A percentile compares a stretch with the other conserved stretches of the same genome.
phyloP scores from a whole-genome alignment of 2,888 invertebrate species.

The Fabriciana adippe region DNA sequence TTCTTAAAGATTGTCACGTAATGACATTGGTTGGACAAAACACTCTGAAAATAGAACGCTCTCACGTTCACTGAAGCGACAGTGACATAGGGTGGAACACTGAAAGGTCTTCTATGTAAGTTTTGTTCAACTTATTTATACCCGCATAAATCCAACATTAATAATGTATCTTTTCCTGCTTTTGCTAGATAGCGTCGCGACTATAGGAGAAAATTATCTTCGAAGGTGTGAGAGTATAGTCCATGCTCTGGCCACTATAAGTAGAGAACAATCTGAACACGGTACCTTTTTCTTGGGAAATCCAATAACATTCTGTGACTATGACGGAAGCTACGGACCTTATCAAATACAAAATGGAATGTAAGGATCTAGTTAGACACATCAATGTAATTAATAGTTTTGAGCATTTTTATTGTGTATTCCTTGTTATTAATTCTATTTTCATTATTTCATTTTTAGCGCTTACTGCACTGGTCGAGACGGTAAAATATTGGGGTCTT shows the following conservation, averaged over 20 bases:
- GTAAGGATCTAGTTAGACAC: constrained; percentile 65
- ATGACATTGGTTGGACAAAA: constrained; percentile 33
- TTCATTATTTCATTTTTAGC: constrained; percentile 56
- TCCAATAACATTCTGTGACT: constrained; percentile 82
- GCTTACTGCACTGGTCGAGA: constrained; percentile 84
- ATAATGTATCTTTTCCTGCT: constrained; percentile 1
- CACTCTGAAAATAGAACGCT: constrained; percentile 39
- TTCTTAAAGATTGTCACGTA: constrained; percentile 31
- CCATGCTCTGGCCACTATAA: constrained; percentile 76
- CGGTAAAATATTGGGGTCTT: constrained; percentile 79
- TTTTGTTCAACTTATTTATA: constrained; percentile 27
- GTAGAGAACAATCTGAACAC: constrained; percentile 80
- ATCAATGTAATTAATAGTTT: neutral
- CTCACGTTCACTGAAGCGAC: constrained; percentile 39
- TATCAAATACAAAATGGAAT: constrained; percentile 78
- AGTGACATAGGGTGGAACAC: constrained; percentile 37
- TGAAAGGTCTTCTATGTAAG: constrained; percentile 39
- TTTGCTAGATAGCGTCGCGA: constrained; percentile 63
- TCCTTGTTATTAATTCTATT: neutral
- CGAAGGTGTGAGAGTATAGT: constrained; percentile 86
- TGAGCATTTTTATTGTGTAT: neutral
- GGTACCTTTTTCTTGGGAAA: constrained; percentile 82
- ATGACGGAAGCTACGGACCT: constrained; percentile 85
- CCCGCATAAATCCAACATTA: neutral
- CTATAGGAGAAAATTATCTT: constrained; percentile 82